phyloP scores from a whole-genome alignment of 2,113 vertebrate genomes.

The Drymodes brunneopygia region DNA sequence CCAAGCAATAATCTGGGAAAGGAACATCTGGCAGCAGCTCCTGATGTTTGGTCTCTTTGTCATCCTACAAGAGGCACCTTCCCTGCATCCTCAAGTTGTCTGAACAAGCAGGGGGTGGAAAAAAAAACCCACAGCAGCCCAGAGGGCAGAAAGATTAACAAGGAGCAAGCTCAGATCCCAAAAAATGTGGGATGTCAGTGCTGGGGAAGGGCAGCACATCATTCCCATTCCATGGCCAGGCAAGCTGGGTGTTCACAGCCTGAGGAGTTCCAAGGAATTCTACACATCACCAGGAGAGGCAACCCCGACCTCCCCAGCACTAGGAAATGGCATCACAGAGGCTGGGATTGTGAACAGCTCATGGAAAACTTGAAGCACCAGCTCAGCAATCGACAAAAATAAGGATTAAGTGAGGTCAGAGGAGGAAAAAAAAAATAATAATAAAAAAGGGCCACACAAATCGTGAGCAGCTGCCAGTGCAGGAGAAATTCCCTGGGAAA shows the following conservation, averaged over 20 bases:
- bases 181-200: not conserved
- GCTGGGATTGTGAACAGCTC: not conserved
- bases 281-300: not conserved
- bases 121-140: not conserved
- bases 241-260: rapidly evolving
- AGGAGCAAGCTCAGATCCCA: not conserved
- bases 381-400: not conserved
- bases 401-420: not conserved
- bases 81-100: not conserved
- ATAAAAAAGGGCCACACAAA: not conserved
- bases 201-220: not conserved
- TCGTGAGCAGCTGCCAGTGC: constrained; percentile 13
- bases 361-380: constrained; percentile 1
- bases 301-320: not conserved
- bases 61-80: not conserved
- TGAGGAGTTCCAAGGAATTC: not conserved
- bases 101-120: not conserved
- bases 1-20: not conserved
- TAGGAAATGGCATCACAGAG: constrained; percentile 17
- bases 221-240: not conserved
- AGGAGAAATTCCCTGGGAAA: constrained; percentile 12
- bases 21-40: not conserved
- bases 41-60: not conserved
- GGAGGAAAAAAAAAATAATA: no score
- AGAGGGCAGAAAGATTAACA: not conserved